These are phyloP conservation scores for Antheraea mylitta DNA, from an alignment of 1,140 invertebrate genomes.

Conservation along the genomic window DNA sequence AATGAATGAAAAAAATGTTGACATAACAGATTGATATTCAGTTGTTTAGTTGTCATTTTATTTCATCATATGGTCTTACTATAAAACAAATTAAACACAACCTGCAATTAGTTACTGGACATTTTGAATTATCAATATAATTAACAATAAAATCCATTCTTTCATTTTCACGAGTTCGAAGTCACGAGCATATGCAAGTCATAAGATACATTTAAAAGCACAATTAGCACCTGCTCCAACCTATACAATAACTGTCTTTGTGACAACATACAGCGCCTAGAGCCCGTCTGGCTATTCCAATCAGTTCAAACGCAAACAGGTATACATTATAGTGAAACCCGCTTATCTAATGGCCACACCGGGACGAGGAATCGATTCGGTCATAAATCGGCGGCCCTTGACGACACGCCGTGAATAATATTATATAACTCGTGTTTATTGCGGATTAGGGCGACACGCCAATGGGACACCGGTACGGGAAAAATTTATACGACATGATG, in stretches of 20 bases:
- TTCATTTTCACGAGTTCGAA: no score
- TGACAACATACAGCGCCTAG: no score
- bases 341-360: conserved; percentile 31
- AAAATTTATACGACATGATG: conserved; percentile 4
- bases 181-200: no score
- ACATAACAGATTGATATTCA: no score
- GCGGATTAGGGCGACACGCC: conserved; percentile 35
- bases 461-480: conserved; percentile 1
- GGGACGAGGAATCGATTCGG: conserved; percentile 55
- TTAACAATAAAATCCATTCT: no score
- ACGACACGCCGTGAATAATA: conserved; percentile 63
- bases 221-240: neutral
- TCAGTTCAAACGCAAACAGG: neutral
- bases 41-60: no score
- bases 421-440: conserved; percentile 59
- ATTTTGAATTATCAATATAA: no score
- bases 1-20: no score
- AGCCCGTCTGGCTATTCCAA: neutral
- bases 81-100: no score
- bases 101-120: no score
- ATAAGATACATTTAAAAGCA: no score
- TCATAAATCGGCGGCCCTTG: conserved; percentile 59
- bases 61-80: no score
- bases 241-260: neutral
- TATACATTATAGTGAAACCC: neutral